A percentile compares a stretch with the other conserved stretches of the same genome.
Evolutionary conservation across 2,797 vertebrate genomes (phyloP).

Genomic region (Leptodactylus fallax): DNA sequence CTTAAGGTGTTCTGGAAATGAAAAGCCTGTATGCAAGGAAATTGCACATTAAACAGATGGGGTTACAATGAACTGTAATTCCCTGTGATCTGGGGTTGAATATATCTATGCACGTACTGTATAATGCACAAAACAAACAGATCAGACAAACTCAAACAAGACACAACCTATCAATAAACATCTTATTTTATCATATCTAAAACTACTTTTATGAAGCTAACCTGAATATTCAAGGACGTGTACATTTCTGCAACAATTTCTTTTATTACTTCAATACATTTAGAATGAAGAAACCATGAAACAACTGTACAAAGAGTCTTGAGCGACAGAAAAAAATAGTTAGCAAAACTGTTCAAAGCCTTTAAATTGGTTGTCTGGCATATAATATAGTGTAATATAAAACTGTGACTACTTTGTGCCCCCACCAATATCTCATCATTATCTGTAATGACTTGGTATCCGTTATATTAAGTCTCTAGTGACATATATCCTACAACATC

Average conservation of each 20-base stretch:
- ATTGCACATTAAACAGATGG: slow-evolving; percentile 23
- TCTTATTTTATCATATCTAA: background rate
- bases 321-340: background rate
- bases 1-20: slow-evolving; percentile 11
- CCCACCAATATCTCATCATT: background rate
- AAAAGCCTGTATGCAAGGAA: slow-evolving; percentile 17
- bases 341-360: background rate
- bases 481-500: background rate
- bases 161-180: slow-evolving; percentile 6
- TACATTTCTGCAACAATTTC: background rate
- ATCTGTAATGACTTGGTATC: background rate
- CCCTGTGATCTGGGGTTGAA: background rate
- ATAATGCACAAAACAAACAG: slow-evolving; percentile 8
- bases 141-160: background rate
- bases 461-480: background rate
- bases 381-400: background rate
- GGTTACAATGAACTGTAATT: slow-evolving; percentile 27
- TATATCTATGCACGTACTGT: slow-evolving; percentile 45
- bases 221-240: background rate
- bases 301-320: background rate
- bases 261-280: background rate
- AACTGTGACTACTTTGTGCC: background rate
- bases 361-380: background rate
- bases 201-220: background rate
- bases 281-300: background rate